phyloP scores from a whole-genome alignment of 2,888 invertebrate genomes.

The Dyspetes luteomarginatus region DNA sequence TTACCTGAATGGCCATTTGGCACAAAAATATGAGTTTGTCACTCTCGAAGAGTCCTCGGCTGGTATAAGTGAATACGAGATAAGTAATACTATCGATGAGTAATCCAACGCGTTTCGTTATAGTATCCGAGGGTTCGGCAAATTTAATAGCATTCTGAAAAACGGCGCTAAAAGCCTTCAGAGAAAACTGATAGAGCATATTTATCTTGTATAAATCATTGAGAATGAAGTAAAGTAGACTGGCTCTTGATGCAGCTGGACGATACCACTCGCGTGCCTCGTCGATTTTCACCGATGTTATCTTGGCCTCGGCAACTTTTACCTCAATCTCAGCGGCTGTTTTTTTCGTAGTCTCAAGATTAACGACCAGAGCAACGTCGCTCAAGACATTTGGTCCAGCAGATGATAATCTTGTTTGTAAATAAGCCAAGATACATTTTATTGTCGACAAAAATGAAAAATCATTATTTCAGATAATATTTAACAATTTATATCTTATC shows the following conservation, averaged over 20 bases:
- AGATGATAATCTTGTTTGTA: conserved; percentile 89
- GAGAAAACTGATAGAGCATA: conserved; percentile 97
- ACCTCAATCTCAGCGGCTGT: conserved; percentile 95
- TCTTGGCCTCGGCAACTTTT: conserved; percentile 94
- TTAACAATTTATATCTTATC: background rate
- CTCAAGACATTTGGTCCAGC: conserved; percentile 96
- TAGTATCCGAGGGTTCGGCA: conserved; percentile 88
- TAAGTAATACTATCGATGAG: conserved; percentile 95
- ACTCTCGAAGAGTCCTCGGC: conserved; percentile 94
- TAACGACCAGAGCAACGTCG: conserved; percentile 95
- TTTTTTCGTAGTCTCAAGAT: conserved; percentile 96
- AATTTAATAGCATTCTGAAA: conserved; percentile 92
- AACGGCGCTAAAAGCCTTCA: conserved; percentile 96
- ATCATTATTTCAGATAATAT: background rate
- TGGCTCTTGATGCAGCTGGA: conserved; percentile 93
- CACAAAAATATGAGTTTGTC: conserved; percentile 96
- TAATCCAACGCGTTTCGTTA: conserved; percentile 89
- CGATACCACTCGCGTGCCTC: conserved; percentile 95
- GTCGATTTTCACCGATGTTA: conserved; percentile 94
- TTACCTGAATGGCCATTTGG: conserved; percentile 92
- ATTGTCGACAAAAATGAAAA: background rate
- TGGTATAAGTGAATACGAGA: conserved; percentile 94
- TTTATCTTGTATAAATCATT: conserved; percentile 96
- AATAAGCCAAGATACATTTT: background rate
- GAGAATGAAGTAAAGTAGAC: conserved; percentile 95